Base-by-base conservation (phyloP, 1,140 invertebrate species). In the Ridgeia piscesae region DNA sequence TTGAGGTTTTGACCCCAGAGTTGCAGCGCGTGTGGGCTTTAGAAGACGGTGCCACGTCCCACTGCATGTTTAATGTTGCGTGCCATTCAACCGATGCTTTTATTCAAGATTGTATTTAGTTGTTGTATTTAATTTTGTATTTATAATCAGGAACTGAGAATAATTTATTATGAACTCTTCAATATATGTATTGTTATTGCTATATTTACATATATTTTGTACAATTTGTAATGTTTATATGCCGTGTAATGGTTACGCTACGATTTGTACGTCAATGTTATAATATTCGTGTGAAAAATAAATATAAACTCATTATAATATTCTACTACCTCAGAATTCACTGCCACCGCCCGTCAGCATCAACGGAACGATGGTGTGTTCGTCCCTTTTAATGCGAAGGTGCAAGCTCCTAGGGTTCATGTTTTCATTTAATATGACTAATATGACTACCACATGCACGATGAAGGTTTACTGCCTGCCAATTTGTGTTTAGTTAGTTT, bases 201-300 rank as follows among this genome's bases (percentile, higher is more conserved):
- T 77, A 77, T 77, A 77, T 77, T 21, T 77, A 77, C 58, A 77
- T 77, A 77, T 77, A 77, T 77, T 77, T 77, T 77, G 58, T 77
- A 77, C 58, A 77, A 77, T 77, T 77, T 77, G 58, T 77, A 77
- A 77, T 77, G 27, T 77, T 77, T 77, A 77, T 77, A 77, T 21
- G 27, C 11, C 27, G 27, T 77, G 11, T 77, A 77, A 77, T 77
- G 58, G 58, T 77, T 77, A 77, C 27, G 14, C 27, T 77, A 31
- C 58, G 27, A 77, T 4, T 4, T 42, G 58, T 77, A 77, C 58
- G 58, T 31, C 58, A 77, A 77, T 77, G 58, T 77, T 77, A 77
- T 21, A 77, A 77, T 77, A 21, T 31, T 9, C 2, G 58, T 77
- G 58, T 77, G 58, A 77, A 77, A 77, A 77, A 77, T 77, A 77